Conservation (phyloP, 2,888 invertebrate genomes). For the Mactromeris polynyma region DNA sequence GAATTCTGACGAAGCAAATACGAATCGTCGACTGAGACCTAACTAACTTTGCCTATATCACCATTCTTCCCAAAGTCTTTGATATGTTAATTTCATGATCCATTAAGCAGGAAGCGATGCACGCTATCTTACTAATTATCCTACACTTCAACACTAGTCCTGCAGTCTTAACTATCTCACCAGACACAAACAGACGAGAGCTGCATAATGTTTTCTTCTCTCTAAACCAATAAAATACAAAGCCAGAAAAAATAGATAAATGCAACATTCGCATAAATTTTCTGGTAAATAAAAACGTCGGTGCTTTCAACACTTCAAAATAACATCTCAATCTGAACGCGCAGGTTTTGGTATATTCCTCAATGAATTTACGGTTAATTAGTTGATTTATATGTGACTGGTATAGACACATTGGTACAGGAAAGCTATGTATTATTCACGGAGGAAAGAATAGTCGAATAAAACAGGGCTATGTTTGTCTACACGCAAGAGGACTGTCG, state of each 20-base stretch:
- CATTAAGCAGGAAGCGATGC: constrained; percentile 56
- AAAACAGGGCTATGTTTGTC: not conserved
- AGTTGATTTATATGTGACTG: not conserved
- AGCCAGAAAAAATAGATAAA: not conserved
- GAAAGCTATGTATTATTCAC: not conserved
- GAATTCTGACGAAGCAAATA: too few relatives aligned
- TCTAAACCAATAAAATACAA: not conserved
- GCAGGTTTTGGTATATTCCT: not conserved
- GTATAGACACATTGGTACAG: constrained; percentile 4
- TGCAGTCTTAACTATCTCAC: constrained; percentile 21
- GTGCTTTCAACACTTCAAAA: constrained; percentile 10
- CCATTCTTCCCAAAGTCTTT: not conserved
- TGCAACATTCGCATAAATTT: not conserved
- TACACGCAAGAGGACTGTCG: not conserved
- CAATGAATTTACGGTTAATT: constrained; percentile 1
- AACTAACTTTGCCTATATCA: not conserved
- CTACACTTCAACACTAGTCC: constrained; percentile 34
- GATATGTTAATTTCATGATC: constrained; percentile 66
- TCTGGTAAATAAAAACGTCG: constrained; percentile 19
- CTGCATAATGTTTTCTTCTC: constrained; percentile 7
- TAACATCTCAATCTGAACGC: not conserved
- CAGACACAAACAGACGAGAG: not conserved
- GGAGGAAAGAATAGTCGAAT: not conserved
- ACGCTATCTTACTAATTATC: constrained; percentile 34
- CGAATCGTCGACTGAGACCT: too few relatives aligned